Evolutionary conservation across 2,888 invertebrate species (phyloP).

Genomic region (Scaptomyza polygonia): DNA sequence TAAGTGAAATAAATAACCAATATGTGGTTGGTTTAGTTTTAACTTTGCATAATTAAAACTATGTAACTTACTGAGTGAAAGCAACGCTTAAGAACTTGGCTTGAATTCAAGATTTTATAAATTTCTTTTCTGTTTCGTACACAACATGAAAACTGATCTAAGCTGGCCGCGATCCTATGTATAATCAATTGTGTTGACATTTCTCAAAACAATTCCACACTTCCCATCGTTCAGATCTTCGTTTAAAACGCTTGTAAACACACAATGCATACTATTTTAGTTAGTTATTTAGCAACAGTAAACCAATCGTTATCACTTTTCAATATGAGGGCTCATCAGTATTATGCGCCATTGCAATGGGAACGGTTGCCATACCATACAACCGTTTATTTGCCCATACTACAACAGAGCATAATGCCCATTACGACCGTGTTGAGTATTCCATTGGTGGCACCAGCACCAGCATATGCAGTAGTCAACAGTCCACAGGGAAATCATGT

Average conservation of each 20-base stretch:
- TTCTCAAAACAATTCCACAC: conserved; percentile 13
- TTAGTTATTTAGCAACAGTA: not conserved
- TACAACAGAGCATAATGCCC: conserved; percentile 3
- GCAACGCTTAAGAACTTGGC: not conserved
- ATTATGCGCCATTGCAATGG: not conserved
- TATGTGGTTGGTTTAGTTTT: not conserved
- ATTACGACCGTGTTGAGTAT: conserved; percentile 17
- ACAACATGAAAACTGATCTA: not conserved
- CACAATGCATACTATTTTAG: not conserved
- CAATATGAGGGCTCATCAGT: conserved; percentile 13
- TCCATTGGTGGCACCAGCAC: conserved; percentile 17
- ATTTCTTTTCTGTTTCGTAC: no score
- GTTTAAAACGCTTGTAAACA: not conserved
- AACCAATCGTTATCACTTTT: not conserved
- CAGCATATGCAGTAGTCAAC: conserved; percentile 21
- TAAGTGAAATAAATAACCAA: conserved; percentile 5
- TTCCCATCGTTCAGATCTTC: conserved; percentile 23
- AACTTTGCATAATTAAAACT: not conserved
- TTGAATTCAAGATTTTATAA: no score
- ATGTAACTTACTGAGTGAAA: not conserved
- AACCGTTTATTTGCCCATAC: conserved; percentile 28
- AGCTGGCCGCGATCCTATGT: conserved; percentile 9
- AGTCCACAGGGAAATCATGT: conserved; percentile 31
- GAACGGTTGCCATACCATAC: conserved; percentile 20
- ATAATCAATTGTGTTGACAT: not conserved